Evolutionary conservation across 2,888 invertebrate genomes (phyloP).

Genomic region (Volucella zonaria): DNA sequence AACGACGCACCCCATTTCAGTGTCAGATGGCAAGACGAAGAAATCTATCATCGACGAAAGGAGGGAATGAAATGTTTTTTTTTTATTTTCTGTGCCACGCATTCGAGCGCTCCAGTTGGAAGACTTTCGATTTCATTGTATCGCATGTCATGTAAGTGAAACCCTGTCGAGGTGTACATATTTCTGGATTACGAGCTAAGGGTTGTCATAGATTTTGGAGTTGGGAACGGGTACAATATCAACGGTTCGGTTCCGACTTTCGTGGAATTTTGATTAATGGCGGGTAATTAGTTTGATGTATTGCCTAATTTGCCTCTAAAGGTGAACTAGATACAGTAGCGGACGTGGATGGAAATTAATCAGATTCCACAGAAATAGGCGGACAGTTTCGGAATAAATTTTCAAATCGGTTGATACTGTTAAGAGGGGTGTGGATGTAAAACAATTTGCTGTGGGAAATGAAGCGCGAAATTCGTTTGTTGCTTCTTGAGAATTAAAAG

Average conservation of each 20-base stretch:
- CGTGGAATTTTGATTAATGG: conserved; percentile 62
- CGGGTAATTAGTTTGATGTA: conserved; percentile 61
- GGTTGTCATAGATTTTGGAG: conserved; percentile 23
- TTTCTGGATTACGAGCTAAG: conserved; percentile 17
- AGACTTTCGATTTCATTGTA: conserved; percentile 1
- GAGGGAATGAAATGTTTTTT: conserved; percentile 4
- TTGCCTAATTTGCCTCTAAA: conserved; percentile 31
- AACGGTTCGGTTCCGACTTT: conserved; percentile 30
- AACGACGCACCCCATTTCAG: conserved; percentile 46
- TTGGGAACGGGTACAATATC: conserved; percentile 5
- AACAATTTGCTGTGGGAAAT: conserved; percentile 44
- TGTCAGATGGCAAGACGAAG: conserved; percentile 33
- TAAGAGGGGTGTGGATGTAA: conserved; percentile 33
- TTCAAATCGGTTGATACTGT: conserved; percentile 2
- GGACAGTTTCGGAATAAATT: conserved; percentile 46
- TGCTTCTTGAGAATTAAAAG: not conserved
- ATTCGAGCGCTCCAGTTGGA: conserved; percentile 26
- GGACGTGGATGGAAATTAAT: conserved; percentile 28
- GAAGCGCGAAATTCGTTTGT: conserved; percentile 54
- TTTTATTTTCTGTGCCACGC: not conserved
- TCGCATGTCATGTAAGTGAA: conserved; percentile 15
- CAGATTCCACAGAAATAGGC: conserved; percentile 29
- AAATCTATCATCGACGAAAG: conserved; percentile 35
- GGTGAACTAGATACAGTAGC: conserved; percentile 41
- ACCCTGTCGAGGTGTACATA: conserved; percentile 4